phyloP scores from a whole-genome alignment of 2,888 invertebrate species.

The Agonopterix arenella region DNA sequence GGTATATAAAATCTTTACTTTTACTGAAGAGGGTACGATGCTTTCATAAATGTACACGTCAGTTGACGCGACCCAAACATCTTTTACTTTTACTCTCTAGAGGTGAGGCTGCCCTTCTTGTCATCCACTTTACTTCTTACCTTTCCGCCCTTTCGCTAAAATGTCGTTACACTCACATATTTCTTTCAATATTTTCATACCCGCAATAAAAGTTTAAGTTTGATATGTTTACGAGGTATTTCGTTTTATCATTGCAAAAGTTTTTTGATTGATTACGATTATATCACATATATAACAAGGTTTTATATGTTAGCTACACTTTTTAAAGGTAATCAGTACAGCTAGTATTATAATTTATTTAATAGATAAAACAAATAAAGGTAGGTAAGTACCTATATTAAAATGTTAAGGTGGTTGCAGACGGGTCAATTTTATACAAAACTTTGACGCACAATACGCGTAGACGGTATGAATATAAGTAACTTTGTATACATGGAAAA shows the following conservation, averaged over 20 bases:
- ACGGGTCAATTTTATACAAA: no score
- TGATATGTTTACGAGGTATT: slow-evolving; percentile 8
- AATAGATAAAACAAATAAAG: no score
- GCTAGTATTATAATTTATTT: no score
- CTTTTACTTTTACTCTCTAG: slow-evolving; percentile 55
- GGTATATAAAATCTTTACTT: slow-evolving; percentile 36
- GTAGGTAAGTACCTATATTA: no score
- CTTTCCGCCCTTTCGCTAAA: slow-evolving; percentile 36
- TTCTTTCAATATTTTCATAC: slow-evolving; percentile 27
- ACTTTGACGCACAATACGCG: no score
- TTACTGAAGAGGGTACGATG: slow-evolving; percentile 32
- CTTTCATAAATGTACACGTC: slow-evolving; percentile 59
- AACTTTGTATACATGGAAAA: no score
- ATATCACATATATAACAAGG: no score
- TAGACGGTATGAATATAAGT: no score
- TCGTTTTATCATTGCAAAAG: slow-evolving; percentile 13
- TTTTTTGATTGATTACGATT: slow-evolving; percentile 16
- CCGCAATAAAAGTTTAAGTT: slow-evolving; percentile 14
- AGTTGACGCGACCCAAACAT: slow-evolving; percentile 58
- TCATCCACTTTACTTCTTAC: slow-evolving; percentile 51
- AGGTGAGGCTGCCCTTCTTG: slow-evolving; percentile 47
- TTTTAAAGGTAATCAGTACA: neutral
- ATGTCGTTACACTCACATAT: slow-evolving; percentile 32
- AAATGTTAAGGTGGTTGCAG: no score
- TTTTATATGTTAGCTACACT: no score